Conservation (phyloP, 64 coral and sea anemone genomes). For the Exaiptasia diaphana region DNA sequence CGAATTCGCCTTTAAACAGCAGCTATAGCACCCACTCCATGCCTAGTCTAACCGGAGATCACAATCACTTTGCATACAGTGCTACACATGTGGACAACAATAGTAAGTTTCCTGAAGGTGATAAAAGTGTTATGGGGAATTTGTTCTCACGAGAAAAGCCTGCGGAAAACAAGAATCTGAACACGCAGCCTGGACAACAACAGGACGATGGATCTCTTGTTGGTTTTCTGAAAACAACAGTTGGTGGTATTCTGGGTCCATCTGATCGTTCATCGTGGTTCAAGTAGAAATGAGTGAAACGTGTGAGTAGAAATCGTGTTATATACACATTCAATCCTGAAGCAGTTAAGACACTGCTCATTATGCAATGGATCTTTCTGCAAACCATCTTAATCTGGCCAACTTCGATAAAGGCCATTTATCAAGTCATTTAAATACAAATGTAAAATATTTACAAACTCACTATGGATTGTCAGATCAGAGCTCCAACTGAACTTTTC, state of each 20-base stretch:
- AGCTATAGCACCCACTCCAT: background rate
- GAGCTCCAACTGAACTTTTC: too few species aligned
- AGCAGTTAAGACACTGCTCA: too few species aligned
- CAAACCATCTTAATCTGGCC: too few species aligned
- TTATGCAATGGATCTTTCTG: too few species aligned
- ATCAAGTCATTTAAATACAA: too few species aligned
- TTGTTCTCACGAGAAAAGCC: background rate
- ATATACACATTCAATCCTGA: too few species aligned
- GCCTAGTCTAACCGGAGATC: background rate
- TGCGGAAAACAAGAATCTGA: background rate
- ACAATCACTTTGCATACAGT: background rate
- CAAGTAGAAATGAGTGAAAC: background rate
- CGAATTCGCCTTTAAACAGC: background rate
- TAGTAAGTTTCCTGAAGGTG: background rate
- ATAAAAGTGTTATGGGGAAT: background rate
- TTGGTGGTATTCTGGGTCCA: background rate
- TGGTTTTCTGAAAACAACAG: background rate
- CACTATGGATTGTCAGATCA: too few species aligned
- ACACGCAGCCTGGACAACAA: background rate
- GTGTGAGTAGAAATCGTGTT: too few species aligned
- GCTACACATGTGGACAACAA: background rate
- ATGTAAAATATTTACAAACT: too few species aligned
- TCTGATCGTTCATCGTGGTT: conserved; percentile 9
- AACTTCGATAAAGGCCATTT: too few species aligned
- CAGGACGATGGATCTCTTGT: background rate